phyloP scores from a whole-genome alignment of 1,140 invertebrate genomes.

The Agrilus planipennis region DNA sequence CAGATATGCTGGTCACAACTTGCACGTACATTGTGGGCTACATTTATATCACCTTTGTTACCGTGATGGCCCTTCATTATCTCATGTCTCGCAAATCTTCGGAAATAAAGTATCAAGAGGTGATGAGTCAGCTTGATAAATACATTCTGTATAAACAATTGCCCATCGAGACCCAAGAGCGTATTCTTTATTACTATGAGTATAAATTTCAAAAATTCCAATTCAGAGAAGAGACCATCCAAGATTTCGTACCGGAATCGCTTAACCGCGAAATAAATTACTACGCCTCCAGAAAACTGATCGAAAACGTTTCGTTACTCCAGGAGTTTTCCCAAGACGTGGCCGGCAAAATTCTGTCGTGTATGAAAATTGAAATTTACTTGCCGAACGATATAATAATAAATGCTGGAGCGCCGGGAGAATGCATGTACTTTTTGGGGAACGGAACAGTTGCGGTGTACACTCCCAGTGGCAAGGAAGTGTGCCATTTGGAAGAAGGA shows the following conservation, averaged over 20 bases:
- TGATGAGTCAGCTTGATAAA: constrained; percentile 11
- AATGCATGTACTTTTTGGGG: constrained; percentile 38
- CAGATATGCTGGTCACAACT: constrained; percentile 7
- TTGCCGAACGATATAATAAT: constrained; percentile 40
- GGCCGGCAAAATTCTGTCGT: constrained; percentile 31
- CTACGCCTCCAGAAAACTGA: constrained; percentile 33
- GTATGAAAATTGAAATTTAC: constrained; percentile 35
- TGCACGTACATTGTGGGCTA: constrained; percentile 8
- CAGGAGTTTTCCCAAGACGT: constrained; percentile 30
- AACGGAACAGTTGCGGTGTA: constrained; percentile 41
- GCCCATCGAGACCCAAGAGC: constrained; percentile 5
- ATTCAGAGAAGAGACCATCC: constrained; percentile 11
- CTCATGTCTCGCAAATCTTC: constrained; percentile 10
- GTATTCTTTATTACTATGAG: constrained; percentile 11
- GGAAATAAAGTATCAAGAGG: constrained; percentile 15
- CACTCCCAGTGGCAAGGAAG: constrained; percentile 31
- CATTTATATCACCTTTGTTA: constrained; percentile 7
- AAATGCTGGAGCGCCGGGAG: constrained; percentile 30
- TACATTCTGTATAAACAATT: constrained; percentile 12
- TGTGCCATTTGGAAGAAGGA: constrained; percentile 16
- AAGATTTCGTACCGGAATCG: constrained; percentile 14
- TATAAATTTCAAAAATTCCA: constrained; percentile 12
- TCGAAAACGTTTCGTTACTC: constrained; percentile 37
- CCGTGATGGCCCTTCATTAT: constrained; percentile 9
- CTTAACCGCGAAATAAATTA: constrained; percentile 34